Evolutionary conservation across 2,797 vertebrate species (phyloP).

Genomic region (Varecia variegata): DNA sequence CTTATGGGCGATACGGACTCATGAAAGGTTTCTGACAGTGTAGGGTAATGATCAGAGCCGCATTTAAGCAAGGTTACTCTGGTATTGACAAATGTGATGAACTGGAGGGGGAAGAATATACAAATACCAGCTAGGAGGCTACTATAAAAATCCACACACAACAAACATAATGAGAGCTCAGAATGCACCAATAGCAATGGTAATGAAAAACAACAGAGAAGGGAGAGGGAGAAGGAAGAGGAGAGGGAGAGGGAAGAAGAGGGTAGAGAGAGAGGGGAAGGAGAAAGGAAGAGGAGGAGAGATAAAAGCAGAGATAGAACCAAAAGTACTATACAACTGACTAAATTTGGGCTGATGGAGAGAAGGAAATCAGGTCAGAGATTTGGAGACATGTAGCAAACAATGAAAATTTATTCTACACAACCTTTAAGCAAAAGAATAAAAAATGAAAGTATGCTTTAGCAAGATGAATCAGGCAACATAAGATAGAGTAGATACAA

Average conservation of each 20-base stretch:
- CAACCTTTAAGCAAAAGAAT: conserved; percentile 9
- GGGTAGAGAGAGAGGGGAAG: not conserved
- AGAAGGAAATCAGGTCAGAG: not conserved
- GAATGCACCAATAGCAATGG: not conserved
- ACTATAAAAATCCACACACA: not conserved
- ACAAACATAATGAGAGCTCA: not conserved
- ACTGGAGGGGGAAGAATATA: not conserved
- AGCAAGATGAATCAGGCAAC: not conserved
- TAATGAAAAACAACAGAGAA: not conserved
- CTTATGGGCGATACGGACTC: not conserved
- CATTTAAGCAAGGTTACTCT: not conserved
- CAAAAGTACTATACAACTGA: not conserved
- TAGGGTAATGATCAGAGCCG: not conserved
- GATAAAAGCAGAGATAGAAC: not conserved
- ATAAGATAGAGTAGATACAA: not conserved
- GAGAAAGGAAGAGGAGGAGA: not conserved
- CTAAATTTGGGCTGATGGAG: not conserved
- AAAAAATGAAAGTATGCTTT: not conserved
- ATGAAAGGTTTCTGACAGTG: not conserved
- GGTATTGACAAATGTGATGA: not conserved
- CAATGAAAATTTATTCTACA: not conserved
- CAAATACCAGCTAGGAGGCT: not conserved
- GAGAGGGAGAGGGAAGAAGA: not conserved
- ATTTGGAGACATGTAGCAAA: not conserved
- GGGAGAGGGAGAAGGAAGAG: too few species aligned